phyloP scores from a whole-genome alignment of 2,113 vertebrate species.

The Embiotoca jacksoni region DNA sequence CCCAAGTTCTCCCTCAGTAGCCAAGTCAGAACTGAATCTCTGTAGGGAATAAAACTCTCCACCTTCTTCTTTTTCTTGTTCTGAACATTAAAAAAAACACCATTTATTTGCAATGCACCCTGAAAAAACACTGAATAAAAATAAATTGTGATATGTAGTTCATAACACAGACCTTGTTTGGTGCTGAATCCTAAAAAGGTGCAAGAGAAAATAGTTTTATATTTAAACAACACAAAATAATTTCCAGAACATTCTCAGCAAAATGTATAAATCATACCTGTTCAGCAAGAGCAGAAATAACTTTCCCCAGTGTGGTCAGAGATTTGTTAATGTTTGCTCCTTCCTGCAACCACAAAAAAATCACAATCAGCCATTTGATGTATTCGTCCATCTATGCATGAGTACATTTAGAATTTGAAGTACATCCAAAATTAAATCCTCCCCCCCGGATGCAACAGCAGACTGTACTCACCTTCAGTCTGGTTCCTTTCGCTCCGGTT shows the following conservation, averaged over 20 bases:
- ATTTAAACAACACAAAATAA: not conserved
- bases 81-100: constrained; percentile 48
- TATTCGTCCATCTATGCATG: not conserved
- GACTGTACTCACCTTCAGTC: constrained; percentile 90
- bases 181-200: constrained; percentile 89
- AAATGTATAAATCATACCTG: constrained; percentile 82
- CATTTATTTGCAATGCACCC: not conserved
- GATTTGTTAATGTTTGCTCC: constrained; percentile 99
- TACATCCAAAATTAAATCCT: not conserved
- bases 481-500: constrained; percentile 96
- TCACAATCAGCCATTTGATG: not conserved
- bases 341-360: constrained; percentile 83
- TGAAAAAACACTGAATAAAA: not conserved
- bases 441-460: not conserved
- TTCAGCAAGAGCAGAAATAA: constrained; percentile 97
- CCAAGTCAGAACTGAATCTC: constrained; percentile 98
- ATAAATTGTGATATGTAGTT: not conserved
- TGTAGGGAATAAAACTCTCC: constrained; percentile 94
- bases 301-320: constrained; percentile 95
- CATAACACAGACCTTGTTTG: constrained; percentile 90
- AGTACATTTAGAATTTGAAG: not conserved
- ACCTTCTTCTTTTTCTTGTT: constrained; percentile 99
- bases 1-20: constrained; percentile 96
- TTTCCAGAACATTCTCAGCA: not conserved
- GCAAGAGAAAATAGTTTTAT: constrained; percentile 30